Base-by-base conservation (phyloP, 2,113 vertebrate genomes). In the Panthera tigris region DNA sequence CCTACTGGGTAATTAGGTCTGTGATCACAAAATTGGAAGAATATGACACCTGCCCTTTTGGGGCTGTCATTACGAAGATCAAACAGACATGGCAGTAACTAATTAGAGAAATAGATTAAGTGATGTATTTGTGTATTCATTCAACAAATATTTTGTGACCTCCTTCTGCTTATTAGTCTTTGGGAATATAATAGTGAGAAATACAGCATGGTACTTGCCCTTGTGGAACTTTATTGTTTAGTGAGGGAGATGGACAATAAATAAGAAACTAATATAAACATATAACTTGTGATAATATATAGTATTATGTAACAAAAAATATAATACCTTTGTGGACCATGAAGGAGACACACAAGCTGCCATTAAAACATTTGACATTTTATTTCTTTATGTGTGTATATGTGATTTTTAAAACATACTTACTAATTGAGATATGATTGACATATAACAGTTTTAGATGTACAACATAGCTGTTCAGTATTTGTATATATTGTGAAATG, bases 1-100 rank as follows among this genome's bases (percentile, higher is more conserved):
- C 41, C 76, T 93, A 31, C 85, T 95, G 66, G 45, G 68, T 95
- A 95, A 97, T 96, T 96, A 95, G 82, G 66, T 96, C 82, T 95
- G 61, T 96, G 81, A 94, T 96, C 93, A 92, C 68, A 93, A 85
- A 96, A 98, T 80, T 93, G 92, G 73, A 96, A 97, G 82, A 94
- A 85, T 86, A 81, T 95, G 97, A 97, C 89, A 97, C 68, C 81
- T 83, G 76, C 63, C 82, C 95, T 97, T 78, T 97, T 85, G 84
- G 80, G 87, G 76, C 84, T 97, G 80, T 92, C 88, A 50, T 90
- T 96, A 82, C 50, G 61, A 95, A 55, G 41, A 91, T 78, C 45
- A 96, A 93, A 93, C 36, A 95, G 91, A 94, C 71, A 65, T 92
- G 61, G 39, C 76, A 95, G 91, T 91, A 91, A 93, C 92, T 91